phyloP scores from a whole-genome alignment of 2,797 vertebrate species.

The Siniperca scherzeri region DNA sequence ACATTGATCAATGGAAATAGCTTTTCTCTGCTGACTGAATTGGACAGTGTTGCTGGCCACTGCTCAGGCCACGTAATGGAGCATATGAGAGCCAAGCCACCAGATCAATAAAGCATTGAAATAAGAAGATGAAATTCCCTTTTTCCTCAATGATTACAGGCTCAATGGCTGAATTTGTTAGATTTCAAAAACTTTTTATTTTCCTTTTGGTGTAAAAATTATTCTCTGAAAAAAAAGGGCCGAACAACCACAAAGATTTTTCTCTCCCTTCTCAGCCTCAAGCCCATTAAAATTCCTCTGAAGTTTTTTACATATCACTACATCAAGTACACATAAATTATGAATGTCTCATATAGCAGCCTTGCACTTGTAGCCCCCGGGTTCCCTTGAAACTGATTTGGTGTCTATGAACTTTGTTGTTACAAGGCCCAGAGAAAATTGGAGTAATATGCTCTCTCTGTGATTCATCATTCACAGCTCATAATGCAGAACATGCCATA shows the following conservation, averaged over 20 bases:
- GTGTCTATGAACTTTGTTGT: constrained; percentile 88
- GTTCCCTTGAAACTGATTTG: constrained; percentile 88
- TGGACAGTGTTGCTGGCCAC: constrained; percentile 79
- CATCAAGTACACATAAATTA: constrained; percentile 91
- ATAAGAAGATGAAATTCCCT: constrained; percentile 84
- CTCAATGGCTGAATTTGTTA: constrained; percentile 76
- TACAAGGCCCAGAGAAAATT: constrained; percentile 87
- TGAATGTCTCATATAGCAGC: constrained; percentile 88
- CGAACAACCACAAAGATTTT: constrained; percentile 83
- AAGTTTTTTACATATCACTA: constrained; percentile 90
- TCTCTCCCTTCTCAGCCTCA: constrained; percentile 74
- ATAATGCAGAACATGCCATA: constrained; percentile 78
- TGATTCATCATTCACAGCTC: constrained; percentile 87
- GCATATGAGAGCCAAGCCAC: constrained; percentile 78
- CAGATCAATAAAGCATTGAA: constrained; percentile 85
- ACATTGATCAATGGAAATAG: constrained; percentile 89
- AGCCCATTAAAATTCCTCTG: constrained; percentile 89
- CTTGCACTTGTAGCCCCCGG: constrained; percentile 86
- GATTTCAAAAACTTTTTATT: constrained; percentile 70
- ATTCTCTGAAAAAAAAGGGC: constrained; percentile 70
- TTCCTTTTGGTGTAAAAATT: constrained; percentile 74
- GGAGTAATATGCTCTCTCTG: constrained; percentile 83
- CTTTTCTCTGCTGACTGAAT: constrained; percentile 85
- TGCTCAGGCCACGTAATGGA: constrained; percentile 79
- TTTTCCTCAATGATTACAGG: constrained; percentile 76